phyloP scores from a whole-genome alignment of 2,113 vertebrate species.

The Peucedramus taeniatus region DNA sequence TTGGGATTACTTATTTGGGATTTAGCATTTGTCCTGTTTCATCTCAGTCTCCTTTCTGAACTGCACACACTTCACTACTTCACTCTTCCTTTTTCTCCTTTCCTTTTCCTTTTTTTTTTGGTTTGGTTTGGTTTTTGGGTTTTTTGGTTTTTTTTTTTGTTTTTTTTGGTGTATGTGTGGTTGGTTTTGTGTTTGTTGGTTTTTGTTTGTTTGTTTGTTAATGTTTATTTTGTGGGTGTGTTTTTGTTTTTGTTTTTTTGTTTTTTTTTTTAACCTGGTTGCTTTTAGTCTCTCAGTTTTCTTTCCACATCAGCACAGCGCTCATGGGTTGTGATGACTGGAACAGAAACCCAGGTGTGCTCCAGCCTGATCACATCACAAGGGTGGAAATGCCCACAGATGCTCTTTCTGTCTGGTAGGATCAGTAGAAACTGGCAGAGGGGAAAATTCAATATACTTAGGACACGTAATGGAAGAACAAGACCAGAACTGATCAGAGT shows the following conservation, averaged over 20 bases:
- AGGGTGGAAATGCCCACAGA: not conserved
- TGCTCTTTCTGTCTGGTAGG: not conserved
- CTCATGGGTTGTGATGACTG: not conserved
- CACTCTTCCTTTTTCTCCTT: not conserved
- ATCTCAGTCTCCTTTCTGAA: not conserved
- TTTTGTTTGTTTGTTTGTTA: not conserved
- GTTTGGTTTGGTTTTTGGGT: no score
- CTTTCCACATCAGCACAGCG: not conserved
- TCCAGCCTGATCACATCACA: not conserved
- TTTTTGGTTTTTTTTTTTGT: not conserved
- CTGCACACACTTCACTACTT: not conserved
- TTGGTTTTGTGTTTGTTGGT: not conserved
- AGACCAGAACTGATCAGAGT: not conserved
- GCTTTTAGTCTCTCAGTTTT: not conserved
- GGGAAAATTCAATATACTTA: not conserved
- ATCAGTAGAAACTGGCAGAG: not conserved
- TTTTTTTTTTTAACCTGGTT: not conserved
- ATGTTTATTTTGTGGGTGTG: not conserved
- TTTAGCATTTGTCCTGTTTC: not conserved
- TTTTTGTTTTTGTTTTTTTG: not conserved
- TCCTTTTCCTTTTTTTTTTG: not conserved
- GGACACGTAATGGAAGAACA: not conserved
- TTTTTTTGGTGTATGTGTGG: not conserved
- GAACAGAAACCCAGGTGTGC: not conserved
- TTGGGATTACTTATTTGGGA: not conserved